Evolutionary conservation across 2,888 invertebrate species (phyloP).

Genomic region (Nowickia ferox): DNA sequence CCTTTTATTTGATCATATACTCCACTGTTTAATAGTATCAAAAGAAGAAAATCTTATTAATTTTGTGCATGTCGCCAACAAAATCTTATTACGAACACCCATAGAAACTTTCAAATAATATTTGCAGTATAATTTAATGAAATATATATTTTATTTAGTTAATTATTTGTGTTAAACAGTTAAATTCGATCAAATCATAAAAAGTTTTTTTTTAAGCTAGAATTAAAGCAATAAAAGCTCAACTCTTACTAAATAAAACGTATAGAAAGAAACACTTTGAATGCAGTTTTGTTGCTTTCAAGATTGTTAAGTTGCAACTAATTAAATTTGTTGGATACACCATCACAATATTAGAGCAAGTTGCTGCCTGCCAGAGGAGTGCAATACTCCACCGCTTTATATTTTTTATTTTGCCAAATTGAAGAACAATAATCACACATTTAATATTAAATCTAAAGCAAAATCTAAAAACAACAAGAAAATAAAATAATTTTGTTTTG

Average conservation of each 20-base stretch:
- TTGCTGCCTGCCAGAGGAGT: conserved; percentile 49
- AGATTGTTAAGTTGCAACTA: conserved; percentile 49
- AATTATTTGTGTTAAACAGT: conserved; percentile 47
- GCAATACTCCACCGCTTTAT: conserved; percentile 61
- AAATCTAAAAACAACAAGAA: conserved; percentile 46
- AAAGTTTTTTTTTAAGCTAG: conserved; percentile 33
- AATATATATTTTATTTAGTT: not conserved
- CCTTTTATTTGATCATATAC: no score
- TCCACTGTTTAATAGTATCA: no score
- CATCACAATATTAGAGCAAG: conserved; percentile 48
- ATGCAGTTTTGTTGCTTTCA: conserved; percentile 36
- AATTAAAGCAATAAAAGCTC: not conserved
- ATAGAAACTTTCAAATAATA: no score
- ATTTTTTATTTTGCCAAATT: conserved; percentile 40
- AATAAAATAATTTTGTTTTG: conserved; percentile 61
- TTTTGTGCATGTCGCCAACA: no score
- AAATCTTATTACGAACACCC: no score
- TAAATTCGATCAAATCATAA: conserved; percentile 56
- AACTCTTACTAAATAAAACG: not conserved
- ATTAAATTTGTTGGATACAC: conserved; percentile 68
- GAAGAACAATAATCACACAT: conserved; percentile 69
- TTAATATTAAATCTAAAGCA: conserved; percentile 68
- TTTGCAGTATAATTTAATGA: no score
- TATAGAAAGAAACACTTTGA: conserved; percentile 9
- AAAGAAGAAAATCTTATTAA: no score